phyloP scores from a whole-genome alignment of 2,113 vertebrate genomes.

The Lasiurus cinereus region DNA sequence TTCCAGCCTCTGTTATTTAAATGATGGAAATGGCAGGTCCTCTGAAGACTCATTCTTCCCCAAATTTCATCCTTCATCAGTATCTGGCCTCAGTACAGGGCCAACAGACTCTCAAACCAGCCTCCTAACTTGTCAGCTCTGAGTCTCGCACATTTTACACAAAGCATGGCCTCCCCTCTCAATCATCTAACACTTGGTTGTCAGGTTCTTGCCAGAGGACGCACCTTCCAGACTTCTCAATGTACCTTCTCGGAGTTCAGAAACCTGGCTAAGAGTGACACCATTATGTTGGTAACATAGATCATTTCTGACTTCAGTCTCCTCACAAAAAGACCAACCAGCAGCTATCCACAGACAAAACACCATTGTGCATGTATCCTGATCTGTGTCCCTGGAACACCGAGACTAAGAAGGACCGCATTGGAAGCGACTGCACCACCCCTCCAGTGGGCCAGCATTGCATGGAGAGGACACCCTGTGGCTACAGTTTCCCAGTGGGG shows the following conservation, averaged over 20 bases:
- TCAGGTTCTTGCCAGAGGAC: neutral
- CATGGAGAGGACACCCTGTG: neutral
- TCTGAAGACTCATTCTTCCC: neutral
- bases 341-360: neutral
- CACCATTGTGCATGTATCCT: neutral
- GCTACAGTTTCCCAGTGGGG: neutral
- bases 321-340: neutral
- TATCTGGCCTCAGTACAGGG: neutral
- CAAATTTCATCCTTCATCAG: neutral
- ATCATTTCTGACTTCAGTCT: neutral
- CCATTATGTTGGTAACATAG: neutral
- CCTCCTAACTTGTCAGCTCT: neutral
- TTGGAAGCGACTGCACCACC: neutral
- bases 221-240: neutral
- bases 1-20: constrained; percentile 19
- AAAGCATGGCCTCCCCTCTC: neutral
- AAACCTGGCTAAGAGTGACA: neutral
- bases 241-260: neutral
- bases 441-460: neutral
- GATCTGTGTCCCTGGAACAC: neutral
- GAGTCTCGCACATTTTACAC: neutral
- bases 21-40: neutral
- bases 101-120: neutral
- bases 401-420: neutral
- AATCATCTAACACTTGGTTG: neutral